These are phyloP conservation scores for Chamaea fasciata DNA, from an alignment of 2,113 vertebrate species.

Conservation along the genomic window DNA sequence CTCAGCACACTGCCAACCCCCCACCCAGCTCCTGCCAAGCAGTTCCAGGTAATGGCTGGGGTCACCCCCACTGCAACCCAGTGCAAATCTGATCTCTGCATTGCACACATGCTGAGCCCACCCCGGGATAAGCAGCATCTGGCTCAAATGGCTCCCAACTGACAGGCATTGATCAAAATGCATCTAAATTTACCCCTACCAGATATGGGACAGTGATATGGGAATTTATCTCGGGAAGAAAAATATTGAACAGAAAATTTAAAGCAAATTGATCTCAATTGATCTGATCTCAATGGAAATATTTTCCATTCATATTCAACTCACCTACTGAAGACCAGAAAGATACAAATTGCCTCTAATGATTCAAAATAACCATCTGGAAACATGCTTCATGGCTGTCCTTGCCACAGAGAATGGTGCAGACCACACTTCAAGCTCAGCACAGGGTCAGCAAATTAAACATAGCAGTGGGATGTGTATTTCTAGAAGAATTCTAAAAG, in stretches of 20 bases:
- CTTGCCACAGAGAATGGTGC: not conserved
- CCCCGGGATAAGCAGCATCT: not conserved
- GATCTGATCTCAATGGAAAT: not conserved
- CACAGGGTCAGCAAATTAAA: not conserved
- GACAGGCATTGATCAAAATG: not conserved
- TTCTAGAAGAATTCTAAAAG: not conserved
- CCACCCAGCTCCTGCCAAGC: not conserved
- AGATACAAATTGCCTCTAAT: not conserved
- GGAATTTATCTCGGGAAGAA: not conserved
- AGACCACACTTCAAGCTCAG: not conserved
- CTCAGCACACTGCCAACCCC: not conserved
- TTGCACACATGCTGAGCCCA: not conserved
- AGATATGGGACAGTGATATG: not conserved
- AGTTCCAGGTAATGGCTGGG: not conserved
- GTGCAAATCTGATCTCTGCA: not conserved
- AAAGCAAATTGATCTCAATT: not conserved
- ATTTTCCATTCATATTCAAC: not conserved
- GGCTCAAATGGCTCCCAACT: not conserved
- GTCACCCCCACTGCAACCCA: accelerated
- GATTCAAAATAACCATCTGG: not conserved
- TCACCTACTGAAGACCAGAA: not conserved
- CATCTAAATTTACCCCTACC: not conserved
- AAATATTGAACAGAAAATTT: not conserved
- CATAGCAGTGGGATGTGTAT: not conserved
- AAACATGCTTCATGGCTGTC: not conserved